A percentile compares a stretch with the other conserved stretches of the same genome.
Evolutionary conservation across 2,888 invertebrate species (phyloP).

Genomic region (Nesidiocoris tenuis): DNA sequence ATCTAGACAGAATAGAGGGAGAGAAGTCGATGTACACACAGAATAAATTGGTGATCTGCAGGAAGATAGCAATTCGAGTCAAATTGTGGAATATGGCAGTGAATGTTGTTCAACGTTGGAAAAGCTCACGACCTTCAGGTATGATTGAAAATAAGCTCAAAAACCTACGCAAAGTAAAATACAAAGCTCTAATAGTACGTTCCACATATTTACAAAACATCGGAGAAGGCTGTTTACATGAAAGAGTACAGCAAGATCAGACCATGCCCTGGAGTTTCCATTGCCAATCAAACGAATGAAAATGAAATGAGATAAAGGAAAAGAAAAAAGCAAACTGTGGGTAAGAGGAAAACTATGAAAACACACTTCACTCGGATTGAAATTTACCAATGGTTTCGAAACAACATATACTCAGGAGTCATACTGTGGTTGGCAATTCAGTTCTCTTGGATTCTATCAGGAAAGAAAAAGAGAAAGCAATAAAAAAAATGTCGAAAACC

Average conservation of each 20-base stretch:
- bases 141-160: not conserved
- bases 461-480: conserved; percentile 6
- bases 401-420: conserved; percentile 25
- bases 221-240: not conserved
- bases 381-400: not conserved
- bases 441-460: conserved; percentile 30
- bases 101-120: too few species aligned
- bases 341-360: conserved; percentile 10
- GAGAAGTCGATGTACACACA: too few species aligned
- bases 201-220: conserved; percentile 4
- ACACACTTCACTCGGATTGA: conserved; percentile 26
- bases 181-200: conserved; percentile 1
- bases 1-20: too few species aligned
- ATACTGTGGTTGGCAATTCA: conserved; percentile 32
- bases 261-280: conserved; percentile 29
- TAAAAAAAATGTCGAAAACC: not conserved
- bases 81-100: too few species aligned
- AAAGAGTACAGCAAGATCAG: not conserved
- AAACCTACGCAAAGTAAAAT: conserved; percentile 13
- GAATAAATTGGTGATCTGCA: too few species aligned
- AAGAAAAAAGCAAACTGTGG: not conserved
- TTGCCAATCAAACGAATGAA: conserved; percentile 7
- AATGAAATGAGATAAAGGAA: not conserved
- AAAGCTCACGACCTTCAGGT: not conserved
- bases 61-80: too few species aligned